Evolutionary conservation across 2,797 vertebrate genomes (phyloP).

Genomic region (Chrosomus eos): DNA sequence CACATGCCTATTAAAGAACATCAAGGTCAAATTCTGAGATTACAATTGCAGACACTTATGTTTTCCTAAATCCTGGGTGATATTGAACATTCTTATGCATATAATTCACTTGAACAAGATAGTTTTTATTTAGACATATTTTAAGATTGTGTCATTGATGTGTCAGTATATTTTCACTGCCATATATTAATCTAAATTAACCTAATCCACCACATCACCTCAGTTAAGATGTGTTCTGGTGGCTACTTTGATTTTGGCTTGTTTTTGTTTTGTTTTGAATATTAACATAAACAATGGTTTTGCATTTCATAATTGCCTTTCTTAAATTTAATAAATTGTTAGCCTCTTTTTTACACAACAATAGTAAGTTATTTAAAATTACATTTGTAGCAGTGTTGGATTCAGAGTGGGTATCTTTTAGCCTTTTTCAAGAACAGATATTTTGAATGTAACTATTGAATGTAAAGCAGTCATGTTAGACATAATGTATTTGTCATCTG

Average conservation of each 20-base stretch:
- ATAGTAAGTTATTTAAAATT: slow-evolving; percentile 7
- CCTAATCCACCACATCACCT: slow-evolving; percentile 1
- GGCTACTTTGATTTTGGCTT: slow-evolving; percentile 14
- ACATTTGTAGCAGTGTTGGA: slow-evolving; percentile 2
- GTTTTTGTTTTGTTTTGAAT: background rate
- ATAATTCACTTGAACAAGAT: background rate
- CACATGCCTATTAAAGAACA: background rate
- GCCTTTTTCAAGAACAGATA: background rate
- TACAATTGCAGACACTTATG: background rate
- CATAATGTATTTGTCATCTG: slow-evolving; percentile 16
- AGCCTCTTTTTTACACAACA: background rate
- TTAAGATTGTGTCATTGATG: slow-evolving; percentile 45
- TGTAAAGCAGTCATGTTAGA: background rate
- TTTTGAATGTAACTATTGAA: background rate
- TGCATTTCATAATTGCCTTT: background rate
- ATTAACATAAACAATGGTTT: slow-evolving; percentile 4
- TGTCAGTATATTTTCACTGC: slow-evolving; percentile 39
- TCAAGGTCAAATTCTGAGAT: background rate
- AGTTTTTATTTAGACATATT: background rate
- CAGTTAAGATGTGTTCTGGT: slow-evolving; percentile 24
- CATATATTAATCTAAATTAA: slow-evolving; percentile 35
- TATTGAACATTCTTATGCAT: background rate
- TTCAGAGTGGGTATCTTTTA: background rate
- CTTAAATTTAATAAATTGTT: background rate
- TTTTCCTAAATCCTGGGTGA: background rate